Evolutionary conservation across 2,888 invertebrate species (phyloP).

Genomic region (Mythimna pallens): DNA sequence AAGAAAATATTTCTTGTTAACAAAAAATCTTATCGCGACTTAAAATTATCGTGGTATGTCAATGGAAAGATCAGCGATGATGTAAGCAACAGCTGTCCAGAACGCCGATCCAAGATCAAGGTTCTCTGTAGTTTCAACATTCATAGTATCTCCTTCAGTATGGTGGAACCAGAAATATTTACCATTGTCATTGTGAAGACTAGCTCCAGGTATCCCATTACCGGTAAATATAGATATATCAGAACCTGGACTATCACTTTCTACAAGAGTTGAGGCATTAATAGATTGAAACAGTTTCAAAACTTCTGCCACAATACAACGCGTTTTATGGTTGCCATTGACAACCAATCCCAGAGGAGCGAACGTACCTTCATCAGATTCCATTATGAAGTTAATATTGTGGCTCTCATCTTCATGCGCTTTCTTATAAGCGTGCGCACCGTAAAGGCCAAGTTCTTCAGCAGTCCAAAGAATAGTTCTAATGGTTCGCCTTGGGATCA

Average conservation of each 20-base stretch:
- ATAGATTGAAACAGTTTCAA: slow-evolving; percentile 92
- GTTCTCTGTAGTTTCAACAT: slow-evolving; percentile 92
- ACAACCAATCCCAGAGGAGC: slow-evolving; percentile 93
- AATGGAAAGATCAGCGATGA: slow-evolving; percentile 94
- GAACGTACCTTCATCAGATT: slow-evolving; percentile 96
- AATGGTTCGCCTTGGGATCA: slow-evolving; percentile 93
- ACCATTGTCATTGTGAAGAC: slow-evolving; percentile 92
- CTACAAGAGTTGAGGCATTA: slow-evolving; percentile 92
- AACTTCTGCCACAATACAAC: slow-evolving; percentile 93
- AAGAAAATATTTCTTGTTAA: too few relatives aligned
- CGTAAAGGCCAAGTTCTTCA: slow-evolving; percentile 94
- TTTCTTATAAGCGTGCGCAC: slow-evolving; percentile 92
- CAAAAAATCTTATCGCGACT: slow-evolving; percentile 13
- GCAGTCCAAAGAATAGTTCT: slow-evolving; percentile 95
- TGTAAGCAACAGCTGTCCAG: slow-evolving; percentile 94
- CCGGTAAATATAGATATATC: slow-evolving; percentile 92
- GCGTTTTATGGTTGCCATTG: slow-evolving; percentile 91
- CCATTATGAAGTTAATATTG: slow-evolving; percentile 94
- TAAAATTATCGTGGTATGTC: slow-evolving; percentile 90
- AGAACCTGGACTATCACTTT: slow-evolving; percentile 91
- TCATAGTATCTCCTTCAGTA: slow-evolving; percentile 94
- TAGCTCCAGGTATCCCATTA: slow-evolving; percentile 93
- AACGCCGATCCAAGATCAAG: slow-evolving; percentile 94
- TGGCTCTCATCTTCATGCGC: slow-evolving; percentile 89
- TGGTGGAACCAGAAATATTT: slow-evolving; percentile 95